phyloP scores from a whole-genome alignment of 2,113 vertebrate species.

The Indri indri region DNA sequence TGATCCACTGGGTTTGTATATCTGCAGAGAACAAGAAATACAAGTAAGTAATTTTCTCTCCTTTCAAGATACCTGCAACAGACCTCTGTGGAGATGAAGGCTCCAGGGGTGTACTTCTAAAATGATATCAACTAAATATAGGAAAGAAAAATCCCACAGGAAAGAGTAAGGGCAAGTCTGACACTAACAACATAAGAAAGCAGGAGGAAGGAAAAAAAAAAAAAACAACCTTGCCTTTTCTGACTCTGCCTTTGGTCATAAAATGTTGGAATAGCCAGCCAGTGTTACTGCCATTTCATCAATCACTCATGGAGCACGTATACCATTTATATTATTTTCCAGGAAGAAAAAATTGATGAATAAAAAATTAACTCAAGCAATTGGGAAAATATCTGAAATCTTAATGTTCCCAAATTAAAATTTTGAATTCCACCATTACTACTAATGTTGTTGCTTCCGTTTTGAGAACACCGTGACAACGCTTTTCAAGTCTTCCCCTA shows the following conservation, averaged over 20 bases:
- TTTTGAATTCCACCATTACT: not conserved
- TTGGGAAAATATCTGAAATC: conserved; percentile 14
- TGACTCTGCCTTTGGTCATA: not conserved
- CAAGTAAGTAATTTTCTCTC: conserved; percentile 69
- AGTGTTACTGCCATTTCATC: not conserved
- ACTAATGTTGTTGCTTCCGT: not conserved
- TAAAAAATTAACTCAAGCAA: conserved; percentile 9
- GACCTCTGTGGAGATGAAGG: conserved; percentile 52
- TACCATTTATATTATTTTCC: conserved; percentile 20
- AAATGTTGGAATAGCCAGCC: not conserved
- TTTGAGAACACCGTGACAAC: not conserved
- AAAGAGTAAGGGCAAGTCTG: conserved; percentile 21
- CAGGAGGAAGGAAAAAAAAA: not conserved
- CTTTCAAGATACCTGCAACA: conserved; percentile 63
- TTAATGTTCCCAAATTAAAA: conserved; percentile 18
- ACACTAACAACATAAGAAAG: not conserved
- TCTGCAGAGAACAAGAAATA: conserved; percentile 59
- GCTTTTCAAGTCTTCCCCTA: not conserved
- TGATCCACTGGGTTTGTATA: conserved; percentile 31
- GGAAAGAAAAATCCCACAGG: not conserved
- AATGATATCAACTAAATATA: conserved; percentile 58
- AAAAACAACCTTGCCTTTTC: not conserved
- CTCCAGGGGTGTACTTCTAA: conserved; percentile 54
- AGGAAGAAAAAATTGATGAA: not conserved
- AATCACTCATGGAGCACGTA: not conserved